A percentile compares a stretch with the other conserved stretches of the same genome.
phyloP scores from a whole-genome alignment of 2,888 invertebrate genomes.

The Tiliacea citrago region DNA sequence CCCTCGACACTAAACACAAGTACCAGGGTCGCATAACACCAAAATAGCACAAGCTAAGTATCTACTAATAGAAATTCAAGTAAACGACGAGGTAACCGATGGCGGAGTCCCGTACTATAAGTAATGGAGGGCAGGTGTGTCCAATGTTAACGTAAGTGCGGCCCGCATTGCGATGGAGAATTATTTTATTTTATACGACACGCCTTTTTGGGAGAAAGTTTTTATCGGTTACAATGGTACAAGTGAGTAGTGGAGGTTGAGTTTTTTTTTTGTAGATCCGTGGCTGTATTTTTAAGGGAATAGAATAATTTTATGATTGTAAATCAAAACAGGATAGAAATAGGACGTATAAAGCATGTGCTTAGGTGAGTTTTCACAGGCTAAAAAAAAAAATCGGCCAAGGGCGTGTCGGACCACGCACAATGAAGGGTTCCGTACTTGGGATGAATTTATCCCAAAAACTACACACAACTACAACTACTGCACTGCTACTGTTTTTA shows the following conservation, averaged over 20 bases:
- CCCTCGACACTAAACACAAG: background rate
- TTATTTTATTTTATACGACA: conserved; percentile 65
- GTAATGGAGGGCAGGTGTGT: conserved; percentile 64
- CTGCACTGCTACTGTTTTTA: too few species aligned
- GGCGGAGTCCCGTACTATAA: conserved; percentile 61
- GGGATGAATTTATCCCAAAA: too few species aligned
- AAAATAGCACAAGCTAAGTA: conserved; percentile 59
- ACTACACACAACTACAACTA: too few species aligned
- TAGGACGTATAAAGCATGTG: too few species aligned
- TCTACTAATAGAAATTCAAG: conserved; percentile 64
- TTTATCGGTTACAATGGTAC: conserved; percentile 47
- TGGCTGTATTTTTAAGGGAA: background rate
- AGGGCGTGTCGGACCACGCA: too few species aligned
- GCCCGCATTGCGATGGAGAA: conserved; percentile 61
- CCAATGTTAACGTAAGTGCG: conserved; percentile 63
- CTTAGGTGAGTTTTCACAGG: too few species aligned
- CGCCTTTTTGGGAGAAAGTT: conserved; percentile 49
- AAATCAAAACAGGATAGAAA: background rate
- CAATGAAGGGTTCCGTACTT: too few species aligned
- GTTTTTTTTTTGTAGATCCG: background rate
- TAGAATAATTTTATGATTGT: too few species aligned
- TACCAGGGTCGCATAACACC: conserved; percentile 40
- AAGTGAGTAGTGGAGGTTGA: conserved; percentile 17
- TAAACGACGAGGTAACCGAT: conserved; percentile 54
- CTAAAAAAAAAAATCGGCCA: background rate